Evolutionary conservation across 53 echinoderm and acorn worm species (phyloP), one percentile per base, ranked within the genome.

Genomic region (Temnopleurus reevesii): DNA sequence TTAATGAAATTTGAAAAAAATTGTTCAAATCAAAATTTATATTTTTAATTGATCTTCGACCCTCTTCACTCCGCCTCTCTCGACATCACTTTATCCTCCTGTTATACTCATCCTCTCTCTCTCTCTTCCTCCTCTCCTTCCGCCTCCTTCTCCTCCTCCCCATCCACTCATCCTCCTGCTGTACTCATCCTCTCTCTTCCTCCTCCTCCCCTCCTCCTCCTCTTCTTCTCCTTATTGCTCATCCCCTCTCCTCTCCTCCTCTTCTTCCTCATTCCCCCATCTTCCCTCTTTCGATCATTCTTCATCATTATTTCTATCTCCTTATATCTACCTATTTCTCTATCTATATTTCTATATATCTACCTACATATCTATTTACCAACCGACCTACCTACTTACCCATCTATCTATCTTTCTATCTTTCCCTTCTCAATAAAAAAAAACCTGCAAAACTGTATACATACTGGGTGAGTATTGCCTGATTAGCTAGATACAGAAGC

Each of bases 391-490:
- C 30, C 77, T 47, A 8, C 13, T 26, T 27, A 28, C 47, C 45
- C 17, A 19, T 76, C 76, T 26, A 7, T 45, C 45, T 77, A 41
- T 46, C 44, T 45, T 23, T 77, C 77, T 45, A 19, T 44, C 24
- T 23, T 26, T 47, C 51, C 10, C 51, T 28, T 28, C 41, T 41
- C 71, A 19, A 71, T 41, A n/a, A 12, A 21, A 23, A n/a, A 23
- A 19, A 71, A 38, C 71, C 71, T 71, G 71, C 41, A 41, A 71
- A 71, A 71, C 71, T 71, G 71, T 71, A 71, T n/a, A 71, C 36
- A 71, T 71, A 38, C 71, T n/a, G 19, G 71, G 71, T 41, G 71
- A 71, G 71, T 43, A 41, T 43, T 41, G 38, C 41, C 71, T 41
- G 71, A 71, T 71, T 71, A 71, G 41, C 41, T 38, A n/a, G 19